These are phyloP conservation scores for Sylvia borin DNA, from an alignment of 2,797 vertebrate genomes.

Conservation along the genomic window DNA sequence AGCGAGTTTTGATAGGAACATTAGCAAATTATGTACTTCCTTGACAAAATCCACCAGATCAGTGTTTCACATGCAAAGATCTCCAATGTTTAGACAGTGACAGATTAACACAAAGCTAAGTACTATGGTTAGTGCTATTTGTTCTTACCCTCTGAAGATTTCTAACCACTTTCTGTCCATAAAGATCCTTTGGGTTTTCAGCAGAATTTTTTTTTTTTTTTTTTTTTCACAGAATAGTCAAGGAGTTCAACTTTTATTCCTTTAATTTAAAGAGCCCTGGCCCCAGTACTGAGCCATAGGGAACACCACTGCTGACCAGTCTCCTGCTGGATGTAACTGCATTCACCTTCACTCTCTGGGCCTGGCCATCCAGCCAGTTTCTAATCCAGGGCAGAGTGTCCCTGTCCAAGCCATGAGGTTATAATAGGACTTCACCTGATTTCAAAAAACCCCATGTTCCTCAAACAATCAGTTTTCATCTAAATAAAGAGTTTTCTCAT, in stretches of 20 bases:
- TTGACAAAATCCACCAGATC: background rate
- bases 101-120: background rate
- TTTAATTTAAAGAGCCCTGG: background rate
- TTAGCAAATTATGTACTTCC: background rate
- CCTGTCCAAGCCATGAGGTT: background rate
- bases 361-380: accelerated
- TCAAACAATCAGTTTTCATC: background rate
- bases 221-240: background rate
- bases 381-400: too few species aligned
- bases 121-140: background rate
- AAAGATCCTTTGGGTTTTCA: background rate
- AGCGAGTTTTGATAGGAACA: background rate
- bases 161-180: background rate
- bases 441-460: background rate
- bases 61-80: background rate
- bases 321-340: background rate
- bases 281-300: accelerated
- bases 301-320: background rate
- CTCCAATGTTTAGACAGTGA: background rate
- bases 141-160: background rate
- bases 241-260: background rate
- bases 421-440: background rate
- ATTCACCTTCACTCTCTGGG: too few species aligned
- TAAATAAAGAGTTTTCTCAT: background rate
- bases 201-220: background rate